Conservation (phyloP, 2,888 invertebrate genomes). For the Tenthredo distinguenda region DNA sequence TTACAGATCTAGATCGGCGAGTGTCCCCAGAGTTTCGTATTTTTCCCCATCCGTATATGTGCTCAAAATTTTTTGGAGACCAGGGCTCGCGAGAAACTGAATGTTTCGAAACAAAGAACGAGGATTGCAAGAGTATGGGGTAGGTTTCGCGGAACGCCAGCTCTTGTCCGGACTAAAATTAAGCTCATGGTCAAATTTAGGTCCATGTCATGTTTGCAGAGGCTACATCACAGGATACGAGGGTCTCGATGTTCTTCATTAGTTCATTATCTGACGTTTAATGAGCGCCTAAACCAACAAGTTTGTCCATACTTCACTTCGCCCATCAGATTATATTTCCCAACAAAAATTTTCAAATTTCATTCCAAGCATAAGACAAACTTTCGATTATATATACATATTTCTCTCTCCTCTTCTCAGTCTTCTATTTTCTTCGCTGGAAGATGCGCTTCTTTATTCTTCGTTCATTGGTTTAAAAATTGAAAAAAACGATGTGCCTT, state of each 20-base stretch:
- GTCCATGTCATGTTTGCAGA: slow-evolving; percentile 35
- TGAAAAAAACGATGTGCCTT: not conserved
- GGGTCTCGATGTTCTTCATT: slow-evolving; percentile 6
- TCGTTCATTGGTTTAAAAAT: not conserved
- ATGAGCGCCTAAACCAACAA: not conserved
- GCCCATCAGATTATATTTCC: not conserved
- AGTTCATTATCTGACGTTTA: not conserved
- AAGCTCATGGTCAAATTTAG: slow-evolving; percentile 31
- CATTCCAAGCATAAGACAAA: not conserved
- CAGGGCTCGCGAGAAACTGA: not conserved
- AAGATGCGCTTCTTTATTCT: not conserved
- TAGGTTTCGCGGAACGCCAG: not conserved
- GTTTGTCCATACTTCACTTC: not conserved
- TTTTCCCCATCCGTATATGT: not conserved
- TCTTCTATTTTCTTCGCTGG: not conserved
- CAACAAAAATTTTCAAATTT: not conserved
- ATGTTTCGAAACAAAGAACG: not conserved
- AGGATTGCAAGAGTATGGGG: no score
- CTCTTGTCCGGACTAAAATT: not conserved
- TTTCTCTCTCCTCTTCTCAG: not conserved
- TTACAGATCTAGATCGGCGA: no score
- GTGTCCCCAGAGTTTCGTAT: not conserved
- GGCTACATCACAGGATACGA: not conserved
- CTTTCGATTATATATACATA: not conserved
- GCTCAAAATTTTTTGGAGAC: not conserved